Conservation (phyloP, 2,888 invertebrate genomes). For the Leucoma salicis region DNA sequence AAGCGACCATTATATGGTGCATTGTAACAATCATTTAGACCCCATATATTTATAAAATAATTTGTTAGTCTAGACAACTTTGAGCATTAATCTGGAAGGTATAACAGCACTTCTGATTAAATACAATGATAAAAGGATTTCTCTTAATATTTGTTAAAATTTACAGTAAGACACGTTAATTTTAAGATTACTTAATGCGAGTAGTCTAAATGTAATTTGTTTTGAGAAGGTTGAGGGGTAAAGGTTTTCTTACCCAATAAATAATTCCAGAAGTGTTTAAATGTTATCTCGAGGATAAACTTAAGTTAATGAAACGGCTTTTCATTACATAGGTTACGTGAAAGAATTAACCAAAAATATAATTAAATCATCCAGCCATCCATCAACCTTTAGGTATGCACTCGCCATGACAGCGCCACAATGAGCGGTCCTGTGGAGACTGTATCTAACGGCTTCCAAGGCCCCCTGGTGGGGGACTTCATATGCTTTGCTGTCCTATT, state of each 20-base stretch:
- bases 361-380: too few relatives aligned
- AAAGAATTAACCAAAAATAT: too few relatives aligned
- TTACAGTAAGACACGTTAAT: constrained; percentile 13
- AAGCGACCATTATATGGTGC: constrained; percentile 73
- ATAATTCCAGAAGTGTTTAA: background rate
- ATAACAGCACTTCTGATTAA: constrained; percentile 27
- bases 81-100: constrained; percentile 33
- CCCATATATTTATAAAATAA: constrained; percentile 37
- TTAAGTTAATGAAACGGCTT: too few relatives aligned
- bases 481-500: too few relatives aligned
- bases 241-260: background rate
- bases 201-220: constrained; percentile 2
- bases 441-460: too few relatives aligned
- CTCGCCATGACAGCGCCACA: too few relatives aligned
- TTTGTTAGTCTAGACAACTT: constrained; percentile 30
- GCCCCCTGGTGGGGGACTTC: too few relatives aligned
- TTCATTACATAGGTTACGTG: too few relatives aligned
- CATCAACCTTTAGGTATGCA: too few relatives aligned
- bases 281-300: too few relatives aligned
- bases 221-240: background rate
- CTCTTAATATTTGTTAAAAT: constrained; percentile 13
- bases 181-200: constrained; percentile 1
- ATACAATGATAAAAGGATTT: constrained; percentile 7
- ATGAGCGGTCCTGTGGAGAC: too few relatives aligned
- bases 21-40: constrained; percentile 53